phyloP scores from a whole-genome alignment of 2,113 vertebrate species.

The Pongo abelii region DNA sequence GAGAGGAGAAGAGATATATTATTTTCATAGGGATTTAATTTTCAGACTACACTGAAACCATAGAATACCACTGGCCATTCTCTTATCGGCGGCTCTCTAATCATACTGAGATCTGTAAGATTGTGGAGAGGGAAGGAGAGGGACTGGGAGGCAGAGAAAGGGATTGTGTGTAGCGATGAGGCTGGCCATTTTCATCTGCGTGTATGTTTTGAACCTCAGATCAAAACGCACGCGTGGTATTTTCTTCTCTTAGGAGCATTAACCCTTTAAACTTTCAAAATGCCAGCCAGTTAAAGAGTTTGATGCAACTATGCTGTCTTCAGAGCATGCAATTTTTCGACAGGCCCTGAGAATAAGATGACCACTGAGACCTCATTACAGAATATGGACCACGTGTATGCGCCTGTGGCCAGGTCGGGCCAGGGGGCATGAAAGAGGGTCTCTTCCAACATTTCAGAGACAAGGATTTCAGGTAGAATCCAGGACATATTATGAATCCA shows the following conservation, averaged over 20 bases:
- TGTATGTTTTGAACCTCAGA: conserved; percentile 72
- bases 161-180: background rate
- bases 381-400: background rate
- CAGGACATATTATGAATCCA: background rate
- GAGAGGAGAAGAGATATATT: conserved; percentile 66
- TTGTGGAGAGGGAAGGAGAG: conserved; percentile 52
- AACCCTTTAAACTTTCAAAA: conserved; percentile 52
- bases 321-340: conserved; percentile 44
- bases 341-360: background rate
- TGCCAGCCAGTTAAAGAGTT: conserved; percentile 12
- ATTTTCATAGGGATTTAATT: conserved; percentile 79
- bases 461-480: background rate
- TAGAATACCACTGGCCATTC: conserved; percentile 71
- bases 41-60: conserved; percentile 76
- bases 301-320: background rate
- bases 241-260: conserved; percentile 16
- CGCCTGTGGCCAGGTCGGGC: background rate
- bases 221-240: background rate
- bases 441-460: background rate
- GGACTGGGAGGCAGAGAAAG: conserved; percentile 12
- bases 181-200: conserved; percentile 69
- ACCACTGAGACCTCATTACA: conserved; percentile 35
- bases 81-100: conserved; percentile 71
- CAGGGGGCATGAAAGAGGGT: background rate
- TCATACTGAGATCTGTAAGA: conserved; percentile 72